phyloP scores from a whole-genome alignment of 2,888 invertebrate species.

The Leptinotarsa haldemani region DNA sequence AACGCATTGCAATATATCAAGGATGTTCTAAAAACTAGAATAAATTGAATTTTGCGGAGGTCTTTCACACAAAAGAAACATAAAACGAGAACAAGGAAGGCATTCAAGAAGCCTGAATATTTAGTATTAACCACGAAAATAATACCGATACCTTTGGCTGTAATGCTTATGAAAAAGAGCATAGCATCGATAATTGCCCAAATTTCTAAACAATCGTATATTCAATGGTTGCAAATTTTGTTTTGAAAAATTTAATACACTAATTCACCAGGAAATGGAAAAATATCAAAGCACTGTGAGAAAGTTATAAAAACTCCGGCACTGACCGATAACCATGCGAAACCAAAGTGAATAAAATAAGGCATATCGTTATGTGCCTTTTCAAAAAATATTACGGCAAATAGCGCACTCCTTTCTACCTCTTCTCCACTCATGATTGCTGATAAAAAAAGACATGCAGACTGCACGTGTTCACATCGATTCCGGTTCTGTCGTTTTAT shows the following conservation, averaged over 20 bases:
- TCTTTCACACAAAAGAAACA: neutral
- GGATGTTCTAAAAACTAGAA: slow-evolving; percentile 34
- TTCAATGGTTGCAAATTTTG: slow-evolving; percentile 37
- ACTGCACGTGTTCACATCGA: neutral
- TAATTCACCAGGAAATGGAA: neutral
- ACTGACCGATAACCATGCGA: neutral
- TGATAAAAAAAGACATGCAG: neutral
- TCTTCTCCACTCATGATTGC: neutral
- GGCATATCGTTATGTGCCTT: neutral
- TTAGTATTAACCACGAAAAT: neutral
- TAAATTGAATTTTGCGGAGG: neutral
- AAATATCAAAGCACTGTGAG: neutral
- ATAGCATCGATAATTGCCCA: neutral
- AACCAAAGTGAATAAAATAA: neutral
- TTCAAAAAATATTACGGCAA: neutral
- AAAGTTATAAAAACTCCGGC: neutral
- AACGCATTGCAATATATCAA: slow-evolving; percentile 30
- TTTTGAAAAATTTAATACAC: slow-evolving; percentile 30
- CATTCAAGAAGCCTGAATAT: neutral
- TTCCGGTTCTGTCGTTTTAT: neutral
- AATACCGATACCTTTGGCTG: neutral
- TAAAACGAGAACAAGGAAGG: too few relatives aligned
- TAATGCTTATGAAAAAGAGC: neutral
- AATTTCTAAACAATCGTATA: slow-evolving; percentile 22
- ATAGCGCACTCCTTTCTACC: neutral